phyloP scores from a whole-genome alignment of 2,113 vertebrate species.

The Haemorhous mexicanus region DNA sequence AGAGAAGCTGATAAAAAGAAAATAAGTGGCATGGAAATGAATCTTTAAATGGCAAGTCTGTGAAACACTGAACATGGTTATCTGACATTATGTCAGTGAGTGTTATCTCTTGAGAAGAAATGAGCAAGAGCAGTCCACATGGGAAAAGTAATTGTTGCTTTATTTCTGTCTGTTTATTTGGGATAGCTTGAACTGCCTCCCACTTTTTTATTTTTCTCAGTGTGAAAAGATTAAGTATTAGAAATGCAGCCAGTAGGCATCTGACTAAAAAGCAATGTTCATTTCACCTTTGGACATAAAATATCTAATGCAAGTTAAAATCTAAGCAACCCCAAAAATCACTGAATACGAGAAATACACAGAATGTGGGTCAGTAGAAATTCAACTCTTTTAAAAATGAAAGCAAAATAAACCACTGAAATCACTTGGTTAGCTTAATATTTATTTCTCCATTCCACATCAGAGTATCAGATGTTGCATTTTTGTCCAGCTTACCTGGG shows the following conservation, averaged over 20 bases:
- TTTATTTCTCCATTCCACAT: conserved; percentile 30
- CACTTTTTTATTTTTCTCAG: conserved; percentile 30
- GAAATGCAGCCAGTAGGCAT: conserved; percentile 29
- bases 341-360: conserved; percentile 24
- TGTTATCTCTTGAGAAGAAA: conserved; percentile 61
- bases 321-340: conserved; percentile 26
- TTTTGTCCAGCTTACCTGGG: background rate
- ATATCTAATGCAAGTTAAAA: conserved; percentile 53
- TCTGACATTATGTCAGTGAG: conserved; percentile 52
- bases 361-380: conserved; percentile 3
- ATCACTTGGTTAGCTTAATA: conserved; percentile 8
- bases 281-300: conserved; percentile 59
- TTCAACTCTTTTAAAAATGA: conserved; percentile 29
- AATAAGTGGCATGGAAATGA: conserved; percentile 60
- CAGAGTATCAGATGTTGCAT: background rate
- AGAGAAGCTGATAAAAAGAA: conserved; percentile 50
- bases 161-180: conserved; percentile 62
- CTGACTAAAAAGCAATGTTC: conserved; percentile 56
- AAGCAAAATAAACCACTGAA: conserved; percentile 20
- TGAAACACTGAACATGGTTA: conserved; percentile 62
- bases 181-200: conserved; percentile 3
- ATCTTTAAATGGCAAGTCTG: conserved; percentile 60
- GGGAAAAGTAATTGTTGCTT: conserved; percentile 47
- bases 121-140: conserved; percentile 43
- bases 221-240: conserved; percentile 63